Percentiles rank a stretch among this genome's conserved stretches.
Evolutionary conservation across 2,888 invertebrate genomes (phyloP).

Genomic region (Tetanocera ferruginea): DNA sequence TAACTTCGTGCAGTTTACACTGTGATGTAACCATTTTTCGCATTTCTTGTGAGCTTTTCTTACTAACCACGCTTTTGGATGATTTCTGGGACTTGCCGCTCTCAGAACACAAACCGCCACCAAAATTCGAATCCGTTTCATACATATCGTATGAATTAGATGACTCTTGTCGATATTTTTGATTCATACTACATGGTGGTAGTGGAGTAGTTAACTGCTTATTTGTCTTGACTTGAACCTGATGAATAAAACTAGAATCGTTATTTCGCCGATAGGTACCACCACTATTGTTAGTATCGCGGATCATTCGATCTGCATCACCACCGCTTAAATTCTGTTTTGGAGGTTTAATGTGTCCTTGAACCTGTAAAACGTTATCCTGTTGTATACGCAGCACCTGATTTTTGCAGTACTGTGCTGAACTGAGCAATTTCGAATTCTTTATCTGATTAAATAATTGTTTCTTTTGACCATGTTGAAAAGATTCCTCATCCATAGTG

Average conservation of each 20-base stretch:
- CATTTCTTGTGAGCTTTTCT: constrained; percentile 53
- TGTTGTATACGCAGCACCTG: constrained; percentile 26
- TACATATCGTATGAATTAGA: constrained; percentile 30
- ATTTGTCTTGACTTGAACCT: constrained; percentile 10
- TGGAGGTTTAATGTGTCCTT: neutral
- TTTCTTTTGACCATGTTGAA: constrained; percentile 41
- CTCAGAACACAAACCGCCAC: constrained; percentile 37
- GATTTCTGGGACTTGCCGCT: constrained; percentile 48
- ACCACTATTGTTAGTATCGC: constrained; percentile 2
- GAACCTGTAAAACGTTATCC: neutral
- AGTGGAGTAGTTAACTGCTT: neutral
- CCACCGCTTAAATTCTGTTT: constrained; percentile 43
- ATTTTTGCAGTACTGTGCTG: constrained; percentile 37
- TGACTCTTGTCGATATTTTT: constrained; percentile 19
- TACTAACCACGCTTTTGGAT: constrained; percentile 50
- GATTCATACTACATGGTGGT: neutral
- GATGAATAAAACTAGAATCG: constrained; percentile 4
- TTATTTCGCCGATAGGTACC: constrained; percentile 36
- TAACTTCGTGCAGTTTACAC: constrained; percentile 51
- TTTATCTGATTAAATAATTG: constrained; percentile 44
- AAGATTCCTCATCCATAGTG: constrained; percentile 33
- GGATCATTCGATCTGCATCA: constrained; percentile 48
- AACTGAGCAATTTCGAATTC: constrained; percentile 42
- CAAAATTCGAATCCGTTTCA: constrained; percentile 47
- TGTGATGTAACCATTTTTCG: constrained; percentile 53